Base-by-base conservation (phyloP, 2,113 vertebrate species). In the Peromyscus polionotus region DNA sequence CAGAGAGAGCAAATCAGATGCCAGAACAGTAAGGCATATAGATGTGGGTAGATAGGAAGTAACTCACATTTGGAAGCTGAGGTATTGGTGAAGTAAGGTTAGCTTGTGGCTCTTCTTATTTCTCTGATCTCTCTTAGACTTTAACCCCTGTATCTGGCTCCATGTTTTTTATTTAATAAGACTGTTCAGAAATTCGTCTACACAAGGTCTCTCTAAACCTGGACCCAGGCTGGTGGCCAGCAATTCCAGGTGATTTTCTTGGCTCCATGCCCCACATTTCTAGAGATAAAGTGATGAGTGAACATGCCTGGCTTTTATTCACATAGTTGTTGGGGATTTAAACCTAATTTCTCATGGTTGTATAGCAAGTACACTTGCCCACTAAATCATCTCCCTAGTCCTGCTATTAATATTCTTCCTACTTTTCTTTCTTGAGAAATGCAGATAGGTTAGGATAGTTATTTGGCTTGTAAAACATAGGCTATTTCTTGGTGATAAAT, bases 401-500 rank as follows among this genome's bases (percentile, higher is more conserved):
- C 8, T 26, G 36, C 33, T 59, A 39, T 70, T 70, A n/a, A n/a
- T 72, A 72, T 72, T 17, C 70, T 72, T 72, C 70, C 70, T n/a
- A 9, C 3, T 39, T n/a, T 72, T 95, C 94, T 89, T 48, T 9
- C 73, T 85, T 90, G n/a, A 97, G 91, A 97, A 91, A 54, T 54
- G 1, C 6, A 92, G 63, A 90, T 45, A 48, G 36, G 48, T 97
- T 92, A 63, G 93, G 95, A 88, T 31, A 96, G 94, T 97, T 98
- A 97, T 89, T 96, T 68, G 63, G 1, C 65, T 97, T 96, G 0
- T 92, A 59, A 97, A 98, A 96, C 90, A 95, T 48, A 90, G 87
- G 73, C 24, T 93, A 61, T 92, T 97, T 96, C 95, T 98, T 97
- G 80, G 39, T 98, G 95, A 98, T 97, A 98, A 96, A 96, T 95